Evolutionary conservation across 2,888 invertebrate genomes (phyloP).

Genomic region (Sylvicola fuscatus): DNA sequence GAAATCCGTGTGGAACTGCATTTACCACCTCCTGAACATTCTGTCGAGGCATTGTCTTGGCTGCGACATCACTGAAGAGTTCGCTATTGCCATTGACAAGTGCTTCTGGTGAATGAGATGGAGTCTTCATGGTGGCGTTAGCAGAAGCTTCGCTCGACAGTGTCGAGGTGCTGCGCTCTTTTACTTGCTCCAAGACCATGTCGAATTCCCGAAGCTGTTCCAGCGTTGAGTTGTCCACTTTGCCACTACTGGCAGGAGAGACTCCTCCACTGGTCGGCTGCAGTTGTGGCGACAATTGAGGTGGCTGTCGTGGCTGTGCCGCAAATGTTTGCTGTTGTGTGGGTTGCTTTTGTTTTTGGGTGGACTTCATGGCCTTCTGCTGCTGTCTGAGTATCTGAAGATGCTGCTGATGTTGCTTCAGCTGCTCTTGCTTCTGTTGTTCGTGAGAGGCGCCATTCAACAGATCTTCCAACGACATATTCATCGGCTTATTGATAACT

Average conservation of each 20-base stretch:
- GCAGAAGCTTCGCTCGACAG: constrained; percentile 9
- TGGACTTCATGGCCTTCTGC: background rate
- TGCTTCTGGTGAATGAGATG: background rate
- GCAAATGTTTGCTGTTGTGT: constrained; percentile 8
- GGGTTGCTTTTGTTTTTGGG: constrained; percentile 6
- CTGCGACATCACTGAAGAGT: too few relatives aligned
- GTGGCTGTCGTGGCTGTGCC: constrained; percentile 6
- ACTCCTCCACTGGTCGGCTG: constrained; percentile 6
- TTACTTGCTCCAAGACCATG: constrained; percentile 60
- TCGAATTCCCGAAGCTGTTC: constrained; percentile 64
- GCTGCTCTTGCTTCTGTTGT: too few relatives aligned
- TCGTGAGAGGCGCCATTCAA: too few relatives aligned
- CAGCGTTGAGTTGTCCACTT: constrained; percentile 49
- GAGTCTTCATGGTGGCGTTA: background rate
- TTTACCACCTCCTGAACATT: background rate
- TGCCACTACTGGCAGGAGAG: constrained; percentile 16
- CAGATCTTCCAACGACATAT: too few relatives aligned
- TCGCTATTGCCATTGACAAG: too few relatives aligned
- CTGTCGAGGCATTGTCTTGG: background rate
- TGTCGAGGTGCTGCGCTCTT: constrained; percentile 44
- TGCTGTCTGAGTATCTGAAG: background rate
- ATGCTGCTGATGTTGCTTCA: too few relatives aligned
- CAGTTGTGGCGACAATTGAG: constrained; percentile 8
- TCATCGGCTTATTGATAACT: too few relatives aligned
- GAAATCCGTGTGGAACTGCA: background rate